A percentile compares a stretch with the other conserved stretches of the same genome.
Evolutionary conservation across 1,140 invertebrate genomes (phyloP).

Genomic region (Frieseomelitta varia): DNA sequence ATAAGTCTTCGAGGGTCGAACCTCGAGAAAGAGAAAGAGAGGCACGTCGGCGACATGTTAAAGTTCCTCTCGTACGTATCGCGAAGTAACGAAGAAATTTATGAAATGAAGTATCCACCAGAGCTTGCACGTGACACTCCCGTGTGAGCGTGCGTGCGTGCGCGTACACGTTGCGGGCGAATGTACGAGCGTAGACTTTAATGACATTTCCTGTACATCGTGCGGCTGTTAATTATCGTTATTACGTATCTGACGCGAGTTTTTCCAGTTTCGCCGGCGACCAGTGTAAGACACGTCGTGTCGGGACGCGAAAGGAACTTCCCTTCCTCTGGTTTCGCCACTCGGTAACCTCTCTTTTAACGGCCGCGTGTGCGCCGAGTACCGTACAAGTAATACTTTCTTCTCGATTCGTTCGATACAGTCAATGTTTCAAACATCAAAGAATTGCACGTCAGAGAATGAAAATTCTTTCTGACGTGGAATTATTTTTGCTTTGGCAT

Average conservation of each 20-base stretch:
- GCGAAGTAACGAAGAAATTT: slow-evolving; percentile 64
- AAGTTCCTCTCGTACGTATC: slow-evolving; percentile 50
- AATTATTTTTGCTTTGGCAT: too few species aligned
- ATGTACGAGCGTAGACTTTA: slow-evolving; percentile 21
- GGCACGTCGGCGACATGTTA: slow-evolving; percentile 56
- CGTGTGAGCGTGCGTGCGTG: too few species aligned
- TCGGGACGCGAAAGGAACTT: neutral
- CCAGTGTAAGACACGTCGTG: neutral
- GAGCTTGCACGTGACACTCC: neutral
- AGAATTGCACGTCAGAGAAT: too few species aligned
- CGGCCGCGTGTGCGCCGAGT: too few species aligned
- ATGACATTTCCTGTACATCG: slow-evolving; percentile 42
- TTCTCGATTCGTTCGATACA: neutral
- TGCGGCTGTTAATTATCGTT: slow-evolving; percentile 40
- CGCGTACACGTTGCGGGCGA: neutral
- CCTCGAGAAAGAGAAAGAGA: slow-evolving; percentile 28
- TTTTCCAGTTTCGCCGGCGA: neutral
- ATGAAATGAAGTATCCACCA: slow-evolving; percentile 41
- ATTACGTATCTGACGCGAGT: slow-evolving; percentile 36
- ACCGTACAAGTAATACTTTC: too few species aligned
- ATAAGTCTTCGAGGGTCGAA: slow-evolving; percentile 57
- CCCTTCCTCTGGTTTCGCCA: neutral
- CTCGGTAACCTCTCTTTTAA: neutral
- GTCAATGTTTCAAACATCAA: too few species aligned
- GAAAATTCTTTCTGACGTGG: too few species aligned